A percentile compares a stretch with the other conserved stretches of the same genome.
These are phyloP conservation scores for Meghimatium bilineatum DNA, from an alignment of 2,888 invertebrate genomes.

Conservation along the genomic window DNA sequence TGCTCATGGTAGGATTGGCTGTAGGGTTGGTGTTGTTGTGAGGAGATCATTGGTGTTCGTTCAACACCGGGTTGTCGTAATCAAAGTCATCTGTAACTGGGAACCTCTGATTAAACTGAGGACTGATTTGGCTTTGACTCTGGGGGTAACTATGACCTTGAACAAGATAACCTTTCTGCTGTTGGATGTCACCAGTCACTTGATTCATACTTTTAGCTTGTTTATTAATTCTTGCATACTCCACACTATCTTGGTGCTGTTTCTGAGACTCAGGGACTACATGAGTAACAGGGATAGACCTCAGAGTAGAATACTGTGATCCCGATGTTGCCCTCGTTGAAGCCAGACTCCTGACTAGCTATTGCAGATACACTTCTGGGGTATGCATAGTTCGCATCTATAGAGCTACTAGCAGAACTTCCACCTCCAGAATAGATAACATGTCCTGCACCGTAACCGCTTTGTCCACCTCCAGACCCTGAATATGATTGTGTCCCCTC, in stretches of 20 bases:
- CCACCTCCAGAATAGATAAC: constrained; percentile 30
- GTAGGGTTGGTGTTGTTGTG: not conserved
- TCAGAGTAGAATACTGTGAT: constrained; percentile 45
- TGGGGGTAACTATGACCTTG: constrained; percentile 12
- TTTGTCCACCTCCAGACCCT: not conserved
- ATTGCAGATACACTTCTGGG: constrained; percentile 5
- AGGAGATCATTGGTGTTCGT: constrained; percentile 59
- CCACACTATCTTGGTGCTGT: constrained; percentile 37
- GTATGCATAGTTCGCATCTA: constrained; percentile 39
- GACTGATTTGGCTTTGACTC: not conserved
- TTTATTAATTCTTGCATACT: constrained; percentile 45
- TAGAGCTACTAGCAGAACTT: constrained; percentile 33
- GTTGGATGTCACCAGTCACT: not conserved
- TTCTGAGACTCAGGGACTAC: constrained; percentile 17
- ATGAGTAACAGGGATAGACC: constrained; percentile 42
- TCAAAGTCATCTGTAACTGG: constrained; percentile 58
- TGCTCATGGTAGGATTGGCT: constrained; percentile 37
- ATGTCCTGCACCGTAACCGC: constrained; percentile 17
- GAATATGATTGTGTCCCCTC: not conserved
- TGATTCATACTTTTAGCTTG: constrained; percentile 15
- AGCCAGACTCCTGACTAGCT: constrained; percentile 27
- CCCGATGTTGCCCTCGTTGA: constrained; percentile 20
- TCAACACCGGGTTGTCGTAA: constrained; percentile 66
- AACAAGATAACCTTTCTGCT: constrained; percentile 21
- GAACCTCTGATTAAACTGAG: constrained; percentile 22